A percentile compares a stretch with the other conserved stretches of the same genome.
Conservation (phyloP, 2,797 vertebrate genomes). For the Lagocephalus sceleratus region DNA sequence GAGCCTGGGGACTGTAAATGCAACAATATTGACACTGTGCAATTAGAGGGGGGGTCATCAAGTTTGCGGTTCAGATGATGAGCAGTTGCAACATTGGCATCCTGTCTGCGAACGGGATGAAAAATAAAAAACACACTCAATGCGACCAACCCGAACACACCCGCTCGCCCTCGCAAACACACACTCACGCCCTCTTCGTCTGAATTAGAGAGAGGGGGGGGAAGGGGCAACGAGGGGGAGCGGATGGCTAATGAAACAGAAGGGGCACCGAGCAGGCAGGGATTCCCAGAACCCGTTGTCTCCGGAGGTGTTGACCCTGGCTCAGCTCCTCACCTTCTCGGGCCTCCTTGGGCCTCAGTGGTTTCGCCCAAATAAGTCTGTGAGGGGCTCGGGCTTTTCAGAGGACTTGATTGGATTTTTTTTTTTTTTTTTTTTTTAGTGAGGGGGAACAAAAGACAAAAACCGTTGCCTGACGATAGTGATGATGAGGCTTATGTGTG, state of each 20-base stretch:
- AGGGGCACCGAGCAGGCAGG: constrained; percentile 59
- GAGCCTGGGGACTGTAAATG: constrained; percentile 73
- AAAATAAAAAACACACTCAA: constrained; percentile 17
- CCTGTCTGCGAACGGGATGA: constrained; percentile 26
- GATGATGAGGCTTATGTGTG: constrained; percentile 6
- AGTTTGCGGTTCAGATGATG: constrained; percentile 56
- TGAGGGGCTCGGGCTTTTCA: constrained; percentile 28
- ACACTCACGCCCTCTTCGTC: constrained; percentile 20
- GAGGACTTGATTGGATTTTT: constrained; percentile 46
- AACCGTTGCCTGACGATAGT: constrained; percentile 7
- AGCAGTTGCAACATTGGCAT: constrained; percentile 57
- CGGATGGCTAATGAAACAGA: constrained; percentile 76
- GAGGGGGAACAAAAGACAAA: neutral
- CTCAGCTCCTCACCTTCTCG: constrained; percentile 35
- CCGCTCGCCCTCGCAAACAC: constrained; percentile 3
- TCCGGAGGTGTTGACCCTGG: constrained; percentile 52
- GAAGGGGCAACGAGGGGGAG: constrained; percentile 49
- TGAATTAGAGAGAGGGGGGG: constrained; percentile 59
- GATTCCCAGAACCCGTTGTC: constrained; percentile 49
- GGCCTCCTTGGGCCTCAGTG: constrained; percentile 17
- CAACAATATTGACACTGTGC: constrained; percentile 78
- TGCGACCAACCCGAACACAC: constrained; percentile 4
- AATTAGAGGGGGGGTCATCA: constrained; percentile 74
- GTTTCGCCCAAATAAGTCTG: constrained; percentile 19
- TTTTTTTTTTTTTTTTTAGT: neutral